A percentile compares a stretch with the other conserved stretches of the same genome.
Evolutionary conservation across 2,888 invertebrate species (phyloP).

Genomic region (Strigamia maritima): DNA sequence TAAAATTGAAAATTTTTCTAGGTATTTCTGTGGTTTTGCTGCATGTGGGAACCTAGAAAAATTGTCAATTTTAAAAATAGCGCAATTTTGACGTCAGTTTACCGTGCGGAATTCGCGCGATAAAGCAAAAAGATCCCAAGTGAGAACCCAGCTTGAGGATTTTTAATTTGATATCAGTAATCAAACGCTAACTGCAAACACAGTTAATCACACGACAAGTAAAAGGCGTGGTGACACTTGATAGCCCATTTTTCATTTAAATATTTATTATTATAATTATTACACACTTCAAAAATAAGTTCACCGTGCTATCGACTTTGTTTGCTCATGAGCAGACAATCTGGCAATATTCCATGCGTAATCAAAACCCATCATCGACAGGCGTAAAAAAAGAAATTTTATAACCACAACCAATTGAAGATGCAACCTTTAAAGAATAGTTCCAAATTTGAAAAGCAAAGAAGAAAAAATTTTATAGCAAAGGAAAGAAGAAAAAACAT

Average conservation of each 20-base stretch:
- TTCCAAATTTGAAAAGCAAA: slow-evolving; percentile 1
- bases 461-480: background rate
- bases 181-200: too few relatives aligned
- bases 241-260: background rate
- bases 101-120: too few relatives aligned
- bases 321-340: background rate
- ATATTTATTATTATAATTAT: too few relatives aligned
- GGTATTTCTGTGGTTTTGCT: too few relatives aligned
- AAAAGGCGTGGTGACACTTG: background rate
- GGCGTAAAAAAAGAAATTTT: background rate
- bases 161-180: too few relatives aligned
- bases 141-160: too few relatives aligned
- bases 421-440: slow-evolving; percentile 22
- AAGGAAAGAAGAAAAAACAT: background rate
- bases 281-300: background rate
- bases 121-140: too few relatives aligned
- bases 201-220: background rate
- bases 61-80: too few relatives aligned
- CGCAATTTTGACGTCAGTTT: too few relatives aligned
- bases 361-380: slow-evolving; percentile 22
- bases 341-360: slow-evolving; percentile 25
- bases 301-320: background rate
- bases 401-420: slow-evolving; percentile 6
- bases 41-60: too few relatives aligned
- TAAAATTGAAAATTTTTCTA: too few relatives aligned